Evolutionary conservation across 2,888 invertebrate species (phyloP).

Genomic region (Marasmarcha lunaedactyla): DNA sequence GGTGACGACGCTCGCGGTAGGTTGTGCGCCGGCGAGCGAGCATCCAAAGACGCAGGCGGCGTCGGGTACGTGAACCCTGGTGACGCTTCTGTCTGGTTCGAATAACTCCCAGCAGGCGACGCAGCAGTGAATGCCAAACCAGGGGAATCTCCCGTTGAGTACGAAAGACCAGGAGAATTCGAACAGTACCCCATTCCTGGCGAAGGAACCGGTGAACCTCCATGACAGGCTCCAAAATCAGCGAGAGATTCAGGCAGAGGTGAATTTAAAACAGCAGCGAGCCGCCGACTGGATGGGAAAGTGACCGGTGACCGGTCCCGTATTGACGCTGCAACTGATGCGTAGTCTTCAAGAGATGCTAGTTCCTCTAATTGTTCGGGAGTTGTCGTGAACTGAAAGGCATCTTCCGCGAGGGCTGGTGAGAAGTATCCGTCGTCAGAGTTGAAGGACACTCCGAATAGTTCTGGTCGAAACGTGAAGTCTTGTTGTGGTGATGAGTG

Average conservation of each 20-base stretch:
- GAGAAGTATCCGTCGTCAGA: slow-evolving; percentile 74
- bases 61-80: slow-evolving; percentile 86
- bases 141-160: slow-evolving; percentile 75
- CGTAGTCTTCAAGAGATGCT: slow-evolving; percentile 73
- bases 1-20: slow-evolving; percentile 84
- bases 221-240: slow-evolving; percentile 85
- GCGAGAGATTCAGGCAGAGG: slow-evolving; percentile 84
- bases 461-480: slow-evolving; percentile 70
- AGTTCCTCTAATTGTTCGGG: slow-evolving; percentile 75
- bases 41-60: slow-evolving; percentile 89
- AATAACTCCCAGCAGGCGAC: slow-evolving; percentile 51
- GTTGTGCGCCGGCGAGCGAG: slow-evolving; percentile 73
- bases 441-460: slow-evolving; percentile 75
- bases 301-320: slow-evolving; percentile 70
- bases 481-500: slow-evolving; percentile 70
- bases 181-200: slow-evolving; percentile 65
- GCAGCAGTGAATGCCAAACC: slow-evolving; percentile 48
- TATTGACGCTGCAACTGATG: slow-evolving; percentile 67
- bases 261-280: slow-evolving; percentile 82
- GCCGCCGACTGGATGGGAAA: slow-evolving; percentile 76
- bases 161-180: slow-evolving; percentile 77
- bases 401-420: slow-evolving; percentile 80
- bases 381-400: slow-evolving; percentile 74
- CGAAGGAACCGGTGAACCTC: slow-evolving; percentile 57
- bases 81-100: slow-evolving; percentile 63